Conservation (phyloP, 2,888 invertebrate species). For the Germaria angustata region DNA sequence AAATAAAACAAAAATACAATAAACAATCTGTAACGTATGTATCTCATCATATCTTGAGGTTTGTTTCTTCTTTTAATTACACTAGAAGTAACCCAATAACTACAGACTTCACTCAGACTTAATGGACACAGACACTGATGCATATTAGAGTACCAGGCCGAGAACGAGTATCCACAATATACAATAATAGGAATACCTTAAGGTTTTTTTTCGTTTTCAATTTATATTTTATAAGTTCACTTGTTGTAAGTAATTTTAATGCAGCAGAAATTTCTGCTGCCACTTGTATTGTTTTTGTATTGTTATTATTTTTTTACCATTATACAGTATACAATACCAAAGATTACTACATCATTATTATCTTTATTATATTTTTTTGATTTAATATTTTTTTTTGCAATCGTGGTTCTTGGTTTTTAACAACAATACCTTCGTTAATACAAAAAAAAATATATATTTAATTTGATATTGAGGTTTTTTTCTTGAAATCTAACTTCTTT, state of each 20-base stretch:
- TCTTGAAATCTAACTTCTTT: slow-evolving; percentile 18
- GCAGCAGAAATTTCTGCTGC: slow-evolving; percentile 32
- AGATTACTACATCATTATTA: slow-evolving; percentile 59
- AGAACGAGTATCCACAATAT: not conserved
- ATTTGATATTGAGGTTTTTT: slow-evolving; percentile 52
- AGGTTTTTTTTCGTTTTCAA: slow-evolving; percentile 26
- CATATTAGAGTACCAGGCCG: slow-evolving; percentile 2
- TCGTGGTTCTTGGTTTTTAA: slow-evolving; percentile 54
- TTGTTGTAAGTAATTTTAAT: slow-evolving; percentile 54
- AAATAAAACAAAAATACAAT: slow-evolving; percentile 21
- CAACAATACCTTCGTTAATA: slow-evolving; percentile 11
- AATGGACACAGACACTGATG: slow-evolving; percentile 12
- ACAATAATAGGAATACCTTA: not conserved
- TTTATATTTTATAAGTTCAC: slow-evolving; percentile 57
- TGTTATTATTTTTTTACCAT: not conserved
- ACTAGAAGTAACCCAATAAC: slow-evolving; percentile 46
- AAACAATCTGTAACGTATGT: slow-evolving; percentile 51
- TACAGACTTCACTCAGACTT: slow-evolving; percentile 45
- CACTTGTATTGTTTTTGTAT: slow-evolving; percentile 33
- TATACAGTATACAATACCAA: slow-evolving; percentile 40
- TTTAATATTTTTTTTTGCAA: slow-evolving; percentile 36
- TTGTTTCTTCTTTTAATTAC: slow-evolving; percentile 66
- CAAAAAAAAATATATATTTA: slow-evolving; percentile 26
- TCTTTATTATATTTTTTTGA: slow-evolving; percentile 40
- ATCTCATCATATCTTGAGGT: slow-evolving; percentile 62